These are phyloP conservation scores for Piprites chloris DNA, from an alignment of 2,113 vertebrate species.

Conservation along the genomic window DNA sequence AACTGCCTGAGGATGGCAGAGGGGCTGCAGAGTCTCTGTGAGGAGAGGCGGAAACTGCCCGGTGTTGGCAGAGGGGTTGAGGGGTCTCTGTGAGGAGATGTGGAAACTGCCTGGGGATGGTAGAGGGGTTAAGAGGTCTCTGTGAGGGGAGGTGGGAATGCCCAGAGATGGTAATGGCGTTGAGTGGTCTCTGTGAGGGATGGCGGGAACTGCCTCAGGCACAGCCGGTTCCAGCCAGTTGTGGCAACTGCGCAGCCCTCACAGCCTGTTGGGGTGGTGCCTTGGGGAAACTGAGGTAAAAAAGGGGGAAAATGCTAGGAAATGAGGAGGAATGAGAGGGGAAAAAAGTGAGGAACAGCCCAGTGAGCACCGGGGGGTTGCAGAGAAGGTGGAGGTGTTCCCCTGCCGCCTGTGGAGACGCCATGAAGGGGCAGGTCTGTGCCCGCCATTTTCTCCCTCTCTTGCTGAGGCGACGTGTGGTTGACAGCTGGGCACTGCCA, in stretches of 20 bases:
- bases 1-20: accelerated
- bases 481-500: accelerated
- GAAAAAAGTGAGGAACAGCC: accelerated
- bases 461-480: neutral
- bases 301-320: neutral
- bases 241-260: accelerated
- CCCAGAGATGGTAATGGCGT: neutral
- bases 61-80: neutral
- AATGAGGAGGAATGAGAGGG: neutral
- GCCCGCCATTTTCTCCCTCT: accelerated
- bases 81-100: neutral
- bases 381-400: neutral
- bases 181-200: neutral
- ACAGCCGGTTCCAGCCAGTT: accelerated
- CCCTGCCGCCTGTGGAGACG: accelerated
- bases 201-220: neutral
- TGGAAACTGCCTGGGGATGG: accelerated
- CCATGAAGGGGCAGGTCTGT: accelerated
- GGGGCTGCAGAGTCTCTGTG: neutral
- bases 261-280: accelerated
- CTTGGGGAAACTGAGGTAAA: neutral
- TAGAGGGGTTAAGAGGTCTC: neutral
- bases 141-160: neutral
- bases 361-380: accelerated
- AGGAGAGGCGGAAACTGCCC: neutral